Base-by-base conservation (phyloP, 2,888 invertebrate genomes). In the Serripes groenlandicus region DNA sequence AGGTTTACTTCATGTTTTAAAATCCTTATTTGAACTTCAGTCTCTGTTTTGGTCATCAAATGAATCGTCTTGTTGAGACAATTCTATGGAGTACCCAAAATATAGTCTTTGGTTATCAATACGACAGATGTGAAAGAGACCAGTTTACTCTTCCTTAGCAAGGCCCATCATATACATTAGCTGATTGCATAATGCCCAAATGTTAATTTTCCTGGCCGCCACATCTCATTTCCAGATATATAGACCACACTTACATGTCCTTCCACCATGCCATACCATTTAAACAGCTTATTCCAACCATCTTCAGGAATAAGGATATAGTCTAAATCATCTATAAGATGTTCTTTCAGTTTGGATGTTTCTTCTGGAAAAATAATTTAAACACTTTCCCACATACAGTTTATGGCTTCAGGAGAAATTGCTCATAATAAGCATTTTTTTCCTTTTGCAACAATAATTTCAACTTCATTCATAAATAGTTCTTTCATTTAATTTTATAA, bases 301-400 rank as follows among this genome's bases (percentile, higher is more conserved):
- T 95, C 94, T 70, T 94, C 94, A 11, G 95, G 95, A 3, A 96
- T 83, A 23, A 95, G 89, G 7, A 93, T 92, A 88, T 95, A 95
- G 88, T 96, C 95, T 9, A 95, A 81, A 58, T 95, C 94, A 89
- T 95, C 95, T 30, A 95, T 93, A 26, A 95, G 90, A 81, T 94
- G 93, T 56, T 94, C 95, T 82, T 94, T 94, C 60, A 95, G 90
- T 15, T 79, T 86, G 28, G 78, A 76, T 34, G 80, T 88, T 30
- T 85, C 89, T 83, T 80, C 82, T 83, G 78, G 21, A 26, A 62
- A 56, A n/a, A 56, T 23, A 56, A n/a, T 4, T 3, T n/a, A 56
- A 23, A 56, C 56, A 56, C 23, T 42, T 15, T 42, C 42, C 15
- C 49, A 49, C 2, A 5, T 49, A 49, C 15, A 49, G 18, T 21